Percentiles rank a stretch among this genome's conserved stretches.
Conservation (phyloP, 1,140 invertebrate genomes). For the Anadara kagoshimensis region DNA sequence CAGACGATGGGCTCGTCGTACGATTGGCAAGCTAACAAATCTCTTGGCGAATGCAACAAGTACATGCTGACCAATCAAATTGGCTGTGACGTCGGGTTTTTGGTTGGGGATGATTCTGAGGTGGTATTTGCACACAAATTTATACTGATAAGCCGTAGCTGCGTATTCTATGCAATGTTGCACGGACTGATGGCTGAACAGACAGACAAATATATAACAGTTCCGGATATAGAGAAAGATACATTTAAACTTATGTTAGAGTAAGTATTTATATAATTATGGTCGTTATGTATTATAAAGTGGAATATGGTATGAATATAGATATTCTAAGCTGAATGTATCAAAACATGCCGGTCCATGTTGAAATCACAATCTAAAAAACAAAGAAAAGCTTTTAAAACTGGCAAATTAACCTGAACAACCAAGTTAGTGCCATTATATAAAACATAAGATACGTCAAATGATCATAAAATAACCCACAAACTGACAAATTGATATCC, state of each 20-base stretch:
- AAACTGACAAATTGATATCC: too few species aligned
- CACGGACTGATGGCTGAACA: constrained; percentile 49
- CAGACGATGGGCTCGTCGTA: constrained; percentile 25
- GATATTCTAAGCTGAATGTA: background rate
- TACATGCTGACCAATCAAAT: constrained; percentile 58
- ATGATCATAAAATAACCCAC: too few species aligned
- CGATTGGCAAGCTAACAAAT: constrained; percentile 51
- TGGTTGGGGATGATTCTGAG: constrained; percentile 48
- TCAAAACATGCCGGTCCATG: too few species aligned
- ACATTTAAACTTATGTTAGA: constrained; percentile 52
- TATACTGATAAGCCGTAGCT: constrained; percentile 55
- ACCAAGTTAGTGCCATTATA: too few species aligned
- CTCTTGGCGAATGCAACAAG: constrained; percentile 53
- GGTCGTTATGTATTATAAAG: too few species aligned
- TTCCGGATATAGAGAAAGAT: constrained; percentile 55
- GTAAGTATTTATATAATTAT: constrained; percentile 35
- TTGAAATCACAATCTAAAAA: too few species aligned
- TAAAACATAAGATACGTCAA: too few species aligned
- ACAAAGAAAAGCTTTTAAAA: too few species aligned
- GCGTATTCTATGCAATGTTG: constrained; percentile 60
- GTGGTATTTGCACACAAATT: constrained; percentile 52
- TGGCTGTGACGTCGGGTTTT: constrained; percentile 58
- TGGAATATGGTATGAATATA: background rate
- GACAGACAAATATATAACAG: constrained; percentile 37
- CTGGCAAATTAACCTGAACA: too few species aligned